phyloP scores from a whole-genome alignment of 1,140 invertebrate genomes.

The Drosophila lacteicornis region DNA sequence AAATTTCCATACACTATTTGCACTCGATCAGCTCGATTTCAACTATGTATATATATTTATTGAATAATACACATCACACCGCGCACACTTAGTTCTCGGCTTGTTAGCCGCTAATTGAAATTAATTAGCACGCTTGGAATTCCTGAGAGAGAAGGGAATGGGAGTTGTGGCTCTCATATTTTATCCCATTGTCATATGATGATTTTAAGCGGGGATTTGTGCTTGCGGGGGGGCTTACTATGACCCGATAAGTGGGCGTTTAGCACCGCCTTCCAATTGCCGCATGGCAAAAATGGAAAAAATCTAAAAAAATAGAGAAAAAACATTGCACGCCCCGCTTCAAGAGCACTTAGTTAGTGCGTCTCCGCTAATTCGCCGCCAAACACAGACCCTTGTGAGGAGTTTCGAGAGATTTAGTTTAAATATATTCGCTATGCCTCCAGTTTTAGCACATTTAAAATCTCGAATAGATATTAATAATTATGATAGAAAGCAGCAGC shows the following conservation, averaged over 20 bases:
- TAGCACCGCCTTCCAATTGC: constrained; percentile 30
- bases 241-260: constrained; percentile 30
- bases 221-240: constrained; percentile 10
- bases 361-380: constrained; percentile 12
- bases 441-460: constrained; percentile 37
- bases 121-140: constrained; percentile 71
- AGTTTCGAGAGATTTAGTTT: constrained; percentile 1
- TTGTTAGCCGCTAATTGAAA: constrained; percentile 76
- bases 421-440: constrained; percentile 40
- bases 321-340: constrained; percentile 8
- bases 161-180: constrained; percentile 10
- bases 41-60: constrained; percentile 24
- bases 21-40: constrained; percentile 37
- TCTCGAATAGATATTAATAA: constrained; percentile 29
- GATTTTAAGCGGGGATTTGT: constrained; percentile 4
- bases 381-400: constrained; percentile 24
- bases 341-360: constrained; percentile 41
- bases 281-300: background rate
- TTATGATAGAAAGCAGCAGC: constrained; percentile 3
- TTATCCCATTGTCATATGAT: constrained; percentile 69
- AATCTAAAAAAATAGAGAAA: background rate
- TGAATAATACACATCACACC: constrained; percentile 18
- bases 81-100: constrained; percentile 42
- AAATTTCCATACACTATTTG: constrained; percentile 46
- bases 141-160: constrained; percentile 8